Evolutionary conservation across 2,113 vertebrate species (phyloP), one percentile per base, ranked within the genome.

Genomic region (Tragelaphus buxtoni): DNA sequence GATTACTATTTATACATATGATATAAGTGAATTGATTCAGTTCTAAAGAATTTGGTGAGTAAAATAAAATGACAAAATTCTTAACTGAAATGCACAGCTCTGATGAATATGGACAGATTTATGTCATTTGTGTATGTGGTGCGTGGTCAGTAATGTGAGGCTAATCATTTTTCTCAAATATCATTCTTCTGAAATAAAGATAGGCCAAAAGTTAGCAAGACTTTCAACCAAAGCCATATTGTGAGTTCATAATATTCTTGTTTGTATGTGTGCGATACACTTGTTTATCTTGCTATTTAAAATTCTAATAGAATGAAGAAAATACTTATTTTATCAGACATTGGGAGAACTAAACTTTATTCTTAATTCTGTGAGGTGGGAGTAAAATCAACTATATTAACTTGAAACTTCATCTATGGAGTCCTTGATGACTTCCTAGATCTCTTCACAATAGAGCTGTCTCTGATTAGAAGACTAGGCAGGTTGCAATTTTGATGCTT

Each of bases 51-150:
- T 95, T 89, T 88, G 90, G 76, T 74, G 8, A 97, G 94, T 97
- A 97, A 98, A 98, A 97, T 98, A 98, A 95, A 96, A 93, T 92
- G 61, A 65, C 11, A 92, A 9, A 92, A 88, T 94, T 90, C 32
- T 92, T 86, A 97, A 97, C 85, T 80, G 80, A 97, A 98, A 97
- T 96, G 97, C 88, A 95, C 80, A 96, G 92, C 97, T 81, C 94
- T 58, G 96, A 93, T 95, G 91, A 97, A 98, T 98, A 96, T n/a
- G 76, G 83, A 84, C 98, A 94, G 81, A 94, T 98, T 95, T 69
- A 85, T 61, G 85, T 96, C 39, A 76, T 98, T 98, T 97, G 76
- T 94, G 91, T 96, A 14, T 42, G 69, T 74, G 39, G 69, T 74
- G 24, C 35, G 13, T 74, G 35, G 20, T 42, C 35, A 72, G 35